Percentiles rank a stretch among this genome's conserved stretches.
Evolutionary conservation across 2,113 vertebrate species (phyloP).

Genomic region (Malurus melanocephalus): DNA sequence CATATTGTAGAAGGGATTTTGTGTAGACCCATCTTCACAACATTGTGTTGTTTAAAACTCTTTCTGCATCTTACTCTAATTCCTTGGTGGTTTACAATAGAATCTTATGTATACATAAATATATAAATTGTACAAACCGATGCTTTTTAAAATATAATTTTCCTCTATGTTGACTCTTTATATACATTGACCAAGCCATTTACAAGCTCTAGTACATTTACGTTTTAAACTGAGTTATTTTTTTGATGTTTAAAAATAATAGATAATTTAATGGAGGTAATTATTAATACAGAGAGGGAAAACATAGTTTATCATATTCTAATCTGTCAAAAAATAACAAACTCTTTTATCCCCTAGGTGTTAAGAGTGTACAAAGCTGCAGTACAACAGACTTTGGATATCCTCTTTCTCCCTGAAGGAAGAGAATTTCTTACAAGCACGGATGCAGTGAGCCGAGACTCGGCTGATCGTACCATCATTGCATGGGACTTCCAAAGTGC

Average conservation of each 20-base stretch:
- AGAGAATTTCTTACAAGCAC: constrained; percentile 90
- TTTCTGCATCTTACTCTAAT: neutral
- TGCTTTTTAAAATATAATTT: neutral
- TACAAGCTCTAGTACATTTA: neutral
- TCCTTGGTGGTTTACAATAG: neutral
- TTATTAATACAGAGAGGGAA: neutral
- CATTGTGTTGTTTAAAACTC: neutral
- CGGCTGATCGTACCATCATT: constrained; percentile 91
- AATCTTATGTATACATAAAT: neutral
- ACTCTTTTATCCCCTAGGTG: constrained; percentile 66
- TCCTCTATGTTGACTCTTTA: neutral
- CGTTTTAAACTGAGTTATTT: neutral
- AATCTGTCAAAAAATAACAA: neutral
- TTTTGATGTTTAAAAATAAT: neutral
- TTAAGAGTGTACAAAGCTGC: constrained; percentile 86
- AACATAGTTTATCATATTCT: neutral
- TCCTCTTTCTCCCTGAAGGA: constrained; percentile 87
- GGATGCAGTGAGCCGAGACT: constrained; percentile 92
- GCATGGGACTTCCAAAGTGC: constrained; percentile 92
- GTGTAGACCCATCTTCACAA: neutral
- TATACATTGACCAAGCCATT: neutral
- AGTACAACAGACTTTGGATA: constrained; percentile 91
- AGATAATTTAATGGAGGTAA: neutral
- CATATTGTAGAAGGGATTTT: neutral
- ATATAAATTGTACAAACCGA: neutral